These are phyloP conservation scores for Alligator mississippiensis DNA, from an alignment of 2,113 vertebrate genomes.

Conservation along the genomic window DNA sequence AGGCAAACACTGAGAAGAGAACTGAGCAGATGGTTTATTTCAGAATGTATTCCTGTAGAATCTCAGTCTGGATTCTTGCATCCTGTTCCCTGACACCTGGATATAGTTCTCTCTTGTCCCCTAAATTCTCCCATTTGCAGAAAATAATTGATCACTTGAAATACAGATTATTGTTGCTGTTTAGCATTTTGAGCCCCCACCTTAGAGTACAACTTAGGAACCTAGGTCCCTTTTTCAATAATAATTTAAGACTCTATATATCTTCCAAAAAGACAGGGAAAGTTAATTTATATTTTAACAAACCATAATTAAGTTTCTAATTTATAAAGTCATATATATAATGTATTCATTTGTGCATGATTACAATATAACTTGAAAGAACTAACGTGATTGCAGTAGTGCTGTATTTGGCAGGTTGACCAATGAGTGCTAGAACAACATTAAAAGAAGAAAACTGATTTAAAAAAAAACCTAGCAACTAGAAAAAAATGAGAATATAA, in stretches of 20 bases:
- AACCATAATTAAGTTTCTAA: background rate
- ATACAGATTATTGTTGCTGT: background rate
- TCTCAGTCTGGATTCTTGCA: background rate
- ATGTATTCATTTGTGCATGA: background rate
- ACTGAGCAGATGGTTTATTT: background rate
- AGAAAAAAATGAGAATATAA: background rate
- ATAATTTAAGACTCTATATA: no score
- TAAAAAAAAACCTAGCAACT: background rate
- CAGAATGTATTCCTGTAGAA: background rate
- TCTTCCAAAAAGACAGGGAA: no score
- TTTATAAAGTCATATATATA: background rate
- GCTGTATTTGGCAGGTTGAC: background rate
- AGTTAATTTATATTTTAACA: background rate
- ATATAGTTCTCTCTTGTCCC: background rate
- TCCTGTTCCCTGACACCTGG: background rate
- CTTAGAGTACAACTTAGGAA: background rate
- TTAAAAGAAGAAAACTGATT: background rate
- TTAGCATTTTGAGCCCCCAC: background rate
- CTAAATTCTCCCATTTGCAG: background rate
- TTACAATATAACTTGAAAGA: background rate
- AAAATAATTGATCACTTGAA: background rate
- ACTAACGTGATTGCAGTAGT: background rate
- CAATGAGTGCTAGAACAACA: background rate
- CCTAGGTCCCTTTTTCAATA: no score
- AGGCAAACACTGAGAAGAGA: background rate